A percentile compares a stretch with the other conserved stretches of the same genome.
These are phyloP conservation scores for Meloidogyne exigua DNA, from an alignment of 1,140 invertebrate species.

Conservation along the genomic window DNA sequence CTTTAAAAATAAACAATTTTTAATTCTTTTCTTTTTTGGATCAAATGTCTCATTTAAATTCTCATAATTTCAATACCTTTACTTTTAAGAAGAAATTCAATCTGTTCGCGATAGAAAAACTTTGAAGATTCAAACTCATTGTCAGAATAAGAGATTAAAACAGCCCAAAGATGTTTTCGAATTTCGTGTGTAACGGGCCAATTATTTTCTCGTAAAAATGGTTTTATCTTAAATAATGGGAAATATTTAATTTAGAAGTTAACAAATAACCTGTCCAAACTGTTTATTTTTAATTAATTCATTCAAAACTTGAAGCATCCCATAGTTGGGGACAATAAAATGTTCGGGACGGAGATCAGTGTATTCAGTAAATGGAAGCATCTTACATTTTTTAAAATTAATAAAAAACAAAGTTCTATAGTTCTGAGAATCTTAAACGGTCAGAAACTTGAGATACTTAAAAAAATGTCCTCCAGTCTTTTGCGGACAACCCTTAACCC, in stretches of 20 bases:
- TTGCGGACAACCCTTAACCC: not conserved
- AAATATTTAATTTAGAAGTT: constrained; percentile 5
- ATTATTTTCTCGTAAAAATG: constrained; percentile 59
- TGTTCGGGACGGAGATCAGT: constrained; percentile 25
- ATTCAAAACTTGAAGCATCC: not conserved
- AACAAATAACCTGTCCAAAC: constrained; percentile 3
- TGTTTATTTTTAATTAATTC: constrained; percentile 15
- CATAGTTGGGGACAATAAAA: constrained; percentile 9
- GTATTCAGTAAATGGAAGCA: constrained; percentile 19
- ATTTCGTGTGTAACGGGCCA: constrained; percentile 61
- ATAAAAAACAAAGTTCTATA: not conserved
- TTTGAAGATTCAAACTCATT: constrained; percentile 58
- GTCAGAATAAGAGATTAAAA: constrained; percentile 45
- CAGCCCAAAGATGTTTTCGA: constrained; percentile 49
- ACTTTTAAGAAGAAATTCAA: constrained; percentile 49
- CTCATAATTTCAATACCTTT: too few species aligned
- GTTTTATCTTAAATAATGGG: constrained; percentile 48
- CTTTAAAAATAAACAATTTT: constrained; percentile 39
- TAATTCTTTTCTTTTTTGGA: too few species aligned
- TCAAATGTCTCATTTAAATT: too few species aligned
- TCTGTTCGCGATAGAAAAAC: constrained; percentile 46
- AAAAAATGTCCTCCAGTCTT: not conserved
- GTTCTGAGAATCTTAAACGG: not conserved
- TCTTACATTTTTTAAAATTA: constrained; percentile 15
- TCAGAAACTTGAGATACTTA: not conserved